phyloP scores from a whole-genome alignment of 2,113 vertebrate species.

The Uria lomvia region DNA sequence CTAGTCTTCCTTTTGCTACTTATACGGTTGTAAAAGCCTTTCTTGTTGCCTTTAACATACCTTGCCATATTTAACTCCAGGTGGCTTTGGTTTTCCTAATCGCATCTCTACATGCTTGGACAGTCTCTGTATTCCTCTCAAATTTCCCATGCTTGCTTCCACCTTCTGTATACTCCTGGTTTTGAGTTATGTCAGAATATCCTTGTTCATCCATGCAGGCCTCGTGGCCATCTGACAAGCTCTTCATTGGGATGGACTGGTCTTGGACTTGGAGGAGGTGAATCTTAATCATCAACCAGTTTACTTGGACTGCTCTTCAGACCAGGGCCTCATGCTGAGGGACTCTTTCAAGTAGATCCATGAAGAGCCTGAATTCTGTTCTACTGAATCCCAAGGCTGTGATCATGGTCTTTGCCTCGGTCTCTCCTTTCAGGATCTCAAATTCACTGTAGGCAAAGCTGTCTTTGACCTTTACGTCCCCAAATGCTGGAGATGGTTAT shows the following conservation, averaged over 20 bases:
- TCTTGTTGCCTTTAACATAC: neutral
- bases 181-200: neutral
- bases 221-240: neutral
- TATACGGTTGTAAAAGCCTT: neutral
- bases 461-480: neutral
- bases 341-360: neutral
- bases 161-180: neutral
- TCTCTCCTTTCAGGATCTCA: neutral
- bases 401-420: neutral
- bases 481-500: neutral
- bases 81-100: neutral
- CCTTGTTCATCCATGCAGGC: neutral
- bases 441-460: neutral
- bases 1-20: neutral
- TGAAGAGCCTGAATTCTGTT: neutral
- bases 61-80: neutral
- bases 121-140: neutral
- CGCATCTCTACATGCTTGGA: rapidly evolving
- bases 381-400: neutral
- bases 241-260: neutral
- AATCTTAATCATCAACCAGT: neutral
- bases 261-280: neutral
- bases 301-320: neutral
- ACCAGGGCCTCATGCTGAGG: neutral
- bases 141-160: neutral